phyloP scores from a whole-genome alignment of 2,797 vertebrate species.

The Enteromius viviparus region DNA sequence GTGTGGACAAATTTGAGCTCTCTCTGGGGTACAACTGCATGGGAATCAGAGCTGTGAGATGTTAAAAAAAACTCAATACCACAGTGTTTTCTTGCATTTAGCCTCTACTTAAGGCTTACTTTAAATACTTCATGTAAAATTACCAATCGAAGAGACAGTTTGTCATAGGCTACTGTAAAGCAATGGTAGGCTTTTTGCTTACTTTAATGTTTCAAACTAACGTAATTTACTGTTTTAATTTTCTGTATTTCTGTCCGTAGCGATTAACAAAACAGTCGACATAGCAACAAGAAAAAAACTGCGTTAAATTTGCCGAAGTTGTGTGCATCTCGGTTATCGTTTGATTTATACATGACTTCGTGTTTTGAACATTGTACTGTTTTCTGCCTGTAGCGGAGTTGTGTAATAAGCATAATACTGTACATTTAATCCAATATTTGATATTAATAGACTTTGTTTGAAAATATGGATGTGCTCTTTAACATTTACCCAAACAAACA shows the following conservation, averaged over 20 bases:
- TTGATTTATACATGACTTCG: background rate
- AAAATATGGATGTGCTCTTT: constrained; percentile 1
- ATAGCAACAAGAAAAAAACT: background rate
- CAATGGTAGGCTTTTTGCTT: background rate
- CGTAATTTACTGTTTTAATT: background rate
- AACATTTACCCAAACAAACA: constrained; percentile 37
- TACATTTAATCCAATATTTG: background rate
- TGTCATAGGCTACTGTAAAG: background rate
- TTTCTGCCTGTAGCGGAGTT: background rate
- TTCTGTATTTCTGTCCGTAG: background rate
- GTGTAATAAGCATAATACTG: background rate
- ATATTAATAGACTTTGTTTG: background rate
- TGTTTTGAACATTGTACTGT: background rate
- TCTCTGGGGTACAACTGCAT: constrained; percentile 31
- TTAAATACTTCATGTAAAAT: background rate
- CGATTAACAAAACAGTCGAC: background rate
- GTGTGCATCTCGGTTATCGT: background rate
- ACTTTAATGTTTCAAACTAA: background rate
- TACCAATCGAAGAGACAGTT: background rate
- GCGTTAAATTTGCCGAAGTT: background rate
- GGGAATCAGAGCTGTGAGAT: constrained; percentile 35
- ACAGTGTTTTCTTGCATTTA: background rate
- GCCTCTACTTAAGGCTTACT: background rate
- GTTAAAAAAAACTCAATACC: background rate
- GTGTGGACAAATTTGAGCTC: background rate